phyloP scores from a whole-genome alignment of 35 echinoderm and acorn worm species.

The Heliocidaris tuberculata region DNA sequence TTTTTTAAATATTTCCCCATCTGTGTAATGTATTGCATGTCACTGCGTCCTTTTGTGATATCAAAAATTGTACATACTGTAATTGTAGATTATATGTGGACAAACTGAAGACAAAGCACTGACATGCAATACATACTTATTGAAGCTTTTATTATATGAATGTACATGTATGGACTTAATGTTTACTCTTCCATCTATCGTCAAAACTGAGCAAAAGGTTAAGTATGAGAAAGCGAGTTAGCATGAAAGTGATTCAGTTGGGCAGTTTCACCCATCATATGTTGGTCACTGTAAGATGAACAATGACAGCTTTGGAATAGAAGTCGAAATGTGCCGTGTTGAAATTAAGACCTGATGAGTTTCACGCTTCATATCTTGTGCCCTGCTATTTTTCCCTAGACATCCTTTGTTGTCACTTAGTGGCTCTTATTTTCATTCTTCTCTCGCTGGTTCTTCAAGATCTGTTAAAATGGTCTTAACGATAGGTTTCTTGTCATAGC shows the following conservation, averaged over 20 bases:
- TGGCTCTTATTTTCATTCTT: not conserved
- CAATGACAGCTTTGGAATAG: not conserved
- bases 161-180: not conserved
- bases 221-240: not conserved
- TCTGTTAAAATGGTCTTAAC: not conserved
- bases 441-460: not conserved
- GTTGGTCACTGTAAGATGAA: not conserved
- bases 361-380: not conserved
- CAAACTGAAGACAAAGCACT: not conserved
- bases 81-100: slow-evolving; percentile 41
- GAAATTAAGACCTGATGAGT: too few species aligned
- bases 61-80: slow-evolving; percentile 32
- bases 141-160: not conserved
- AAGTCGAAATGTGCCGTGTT: too few species aligned
- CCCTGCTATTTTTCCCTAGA: not conserved
- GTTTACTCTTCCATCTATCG: not conserved
- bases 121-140: slow-evolving; percentile 32
- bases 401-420: not conserved
- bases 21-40: slow-evolving; percentile 17
- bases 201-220: not conserved
- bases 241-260: not conserved
- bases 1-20: not conserved
- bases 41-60: slow-evolving; percentile 21
- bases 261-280: not conserved
- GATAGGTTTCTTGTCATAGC: not conserved